Evolutionary conservation across 2,797 vertebrate species (phyloP).

Genomic region (Sebastes trivittatus): DNA sequence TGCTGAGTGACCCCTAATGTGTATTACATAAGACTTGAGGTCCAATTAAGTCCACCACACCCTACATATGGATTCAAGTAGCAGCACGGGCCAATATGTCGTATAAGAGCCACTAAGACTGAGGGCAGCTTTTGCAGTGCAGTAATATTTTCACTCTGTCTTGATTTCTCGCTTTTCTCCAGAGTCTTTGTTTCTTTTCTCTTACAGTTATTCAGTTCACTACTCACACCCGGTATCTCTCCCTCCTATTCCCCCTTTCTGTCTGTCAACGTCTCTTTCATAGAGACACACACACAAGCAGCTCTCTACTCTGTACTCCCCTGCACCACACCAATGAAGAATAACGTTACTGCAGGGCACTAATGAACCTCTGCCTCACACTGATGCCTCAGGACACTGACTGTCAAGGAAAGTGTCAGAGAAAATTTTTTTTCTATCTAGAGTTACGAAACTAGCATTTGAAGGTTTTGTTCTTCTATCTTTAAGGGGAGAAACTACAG

Average conservation of each 20-base stretch:
- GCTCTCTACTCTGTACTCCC: background rate
- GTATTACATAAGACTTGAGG: constrained; percentile 62
- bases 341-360: constrained; percentile 43
- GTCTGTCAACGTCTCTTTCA: constrained; percentile 27
- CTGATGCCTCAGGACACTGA: constrained; percentile 23
- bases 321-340: constrained; percentile 29
- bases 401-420: constrained; percentile 24
- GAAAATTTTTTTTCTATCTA: background rate
- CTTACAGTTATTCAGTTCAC: constrained; percentile 10
- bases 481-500: too few relatives aligned
- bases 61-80: constrained; percentile 48
- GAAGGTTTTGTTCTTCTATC: background rate
- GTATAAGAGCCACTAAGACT: constrained; percentile 10
- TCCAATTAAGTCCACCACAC: constrained; percentile 56
- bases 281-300: constrained; percentile 12
- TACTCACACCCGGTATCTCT: background rate
- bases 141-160: constrained; percentile 1
- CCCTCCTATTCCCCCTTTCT: background rate
- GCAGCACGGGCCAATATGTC: background rate
- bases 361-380: constrained; percentile 50
- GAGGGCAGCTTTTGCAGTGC: background rate
- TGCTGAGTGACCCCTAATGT: constrained; percentile 49
- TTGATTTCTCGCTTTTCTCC: background rate
- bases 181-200: constrained; percentile 2
- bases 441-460: constrained; percentile 12